A percentile compares a stretch with the other conserved stretches of the same genome.
These are phyloP conservation scores for Australoheros scitulus DNA, from an alignment of 2,113 vertebrate genomes.

Conservation along the genomic window DNA sequence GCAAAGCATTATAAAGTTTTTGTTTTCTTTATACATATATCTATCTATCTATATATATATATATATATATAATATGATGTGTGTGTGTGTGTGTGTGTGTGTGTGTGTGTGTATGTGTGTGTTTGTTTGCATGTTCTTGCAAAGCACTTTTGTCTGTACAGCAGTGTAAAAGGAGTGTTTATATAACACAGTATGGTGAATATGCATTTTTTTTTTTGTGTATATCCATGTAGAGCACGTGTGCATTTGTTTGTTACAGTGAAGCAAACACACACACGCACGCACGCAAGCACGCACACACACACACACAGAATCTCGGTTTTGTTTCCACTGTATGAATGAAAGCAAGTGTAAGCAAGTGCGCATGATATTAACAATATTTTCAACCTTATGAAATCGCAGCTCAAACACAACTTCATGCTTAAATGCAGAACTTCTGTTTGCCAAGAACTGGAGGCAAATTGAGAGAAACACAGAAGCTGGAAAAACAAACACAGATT, in stretches of 20 bases:
- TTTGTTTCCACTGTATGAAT: background rate
- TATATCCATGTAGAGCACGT: background rate
- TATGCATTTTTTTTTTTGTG: background rate
- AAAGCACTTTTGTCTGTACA: background rate
- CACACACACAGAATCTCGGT: background rate
- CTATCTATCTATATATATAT: too few relatives aligned
- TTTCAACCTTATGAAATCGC: background rate
- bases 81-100: too few relatives aligned
- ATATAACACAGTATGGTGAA: conserved; percentile 3
- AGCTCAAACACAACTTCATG: conserved; percentile 29
- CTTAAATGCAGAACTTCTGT: conserved; percentile 35
- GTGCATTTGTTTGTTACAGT: background rate
- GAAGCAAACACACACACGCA: background rate
- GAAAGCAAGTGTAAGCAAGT: conserved; percentile 15
- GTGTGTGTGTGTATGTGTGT: too few relatives aligned
- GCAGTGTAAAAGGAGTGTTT: background rate
- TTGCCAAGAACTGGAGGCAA: conserved; percentile 57
- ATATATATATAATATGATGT: too few relatives aligned
- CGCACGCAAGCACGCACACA: background rate
- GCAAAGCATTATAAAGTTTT: too few relatives aligned
- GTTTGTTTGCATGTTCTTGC: conserved; percentile 13
- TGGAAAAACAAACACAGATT: conserved; percentile 57
- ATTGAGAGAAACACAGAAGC: conserved; percentile 54
- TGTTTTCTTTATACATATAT: too few relatives aligned
- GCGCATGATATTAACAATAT: conserved; percentile 5